These are phyloP conservation scores for Raja brachyura DNA, from an alignment of 2,113 vertebrate species.

Conservation along the genomic window DNA sequence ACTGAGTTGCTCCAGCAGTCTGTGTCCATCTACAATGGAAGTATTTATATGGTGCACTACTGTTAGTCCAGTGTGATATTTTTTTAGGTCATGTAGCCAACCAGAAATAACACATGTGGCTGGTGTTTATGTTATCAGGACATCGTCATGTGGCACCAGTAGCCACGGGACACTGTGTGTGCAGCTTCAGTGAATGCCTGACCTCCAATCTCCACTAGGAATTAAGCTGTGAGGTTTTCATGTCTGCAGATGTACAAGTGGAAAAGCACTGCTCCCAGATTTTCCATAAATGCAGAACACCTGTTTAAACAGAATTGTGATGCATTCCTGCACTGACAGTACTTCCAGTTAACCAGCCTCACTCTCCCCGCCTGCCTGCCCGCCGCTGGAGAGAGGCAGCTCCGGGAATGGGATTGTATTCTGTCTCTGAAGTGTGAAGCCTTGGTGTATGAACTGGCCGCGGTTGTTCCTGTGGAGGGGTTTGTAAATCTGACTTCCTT, in stretches of 20 bases:
- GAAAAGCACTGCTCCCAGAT: conserved; percentile 15
- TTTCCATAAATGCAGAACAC: neutral
- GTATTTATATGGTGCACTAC: neutral
- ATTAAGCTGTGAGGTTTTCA: conserved; percentile 9
- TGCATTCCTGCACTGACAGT: conserved; percentile 32
- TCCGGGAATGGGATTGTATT: neutral
- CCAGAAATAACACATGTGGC: conserved; percentile 28
- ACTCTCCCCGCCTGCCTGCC: neutral
- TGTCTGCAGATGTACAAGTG: conserved; percentile 26
- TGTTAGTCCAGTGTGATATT: neutral
- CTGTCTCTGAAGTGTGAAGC: neutral
- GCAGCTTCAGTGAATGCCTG: neutral
- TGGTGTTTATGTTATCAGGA: neutral
- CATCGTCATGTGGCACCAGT: conserved; percentile 6
- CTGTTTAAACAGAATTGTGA: conserved; percentile 29
- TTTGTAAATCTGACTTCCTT: neutral
- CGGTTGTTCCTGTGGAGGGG: neutral
- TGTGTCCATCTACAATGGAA: neutral
- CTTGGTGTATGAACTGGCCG: neutral
- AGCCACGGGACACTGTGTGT: neutral
- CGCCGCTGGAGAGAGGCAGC: neutral
- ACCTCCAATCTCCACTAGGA: neutral
- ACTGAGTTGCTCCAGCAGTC: neutral
- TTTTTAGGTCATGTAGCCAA: neutral
- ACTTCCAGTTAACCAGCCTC: conserved; percentile 22